phyloP scores from a whole-genome alignment of 2,797 vertebrate species.

The Emys orbicularis region DNA sequence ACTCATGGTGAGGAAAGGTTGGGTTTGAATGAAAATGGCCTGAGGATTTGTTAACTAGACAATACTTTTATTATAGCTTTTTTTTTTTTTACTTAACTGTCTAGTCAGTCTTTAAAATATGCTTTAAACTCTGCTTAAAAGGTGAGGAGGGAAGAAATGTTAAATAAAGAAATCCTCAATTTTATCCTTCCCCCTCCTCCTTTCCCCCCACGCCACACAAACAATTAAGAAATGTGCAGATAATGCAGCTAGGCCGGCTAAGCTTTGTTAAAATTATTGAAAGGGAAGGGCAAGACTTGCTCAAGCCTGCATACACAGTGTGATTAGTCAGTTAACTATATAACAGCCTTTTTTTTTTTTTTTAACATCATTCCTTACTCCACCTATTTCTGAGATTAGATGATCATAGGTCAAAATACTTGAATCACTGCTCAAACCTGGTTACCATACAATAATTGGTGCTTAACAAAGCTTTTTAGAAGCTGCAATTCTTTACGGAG shows the following conservation, averaged over 20 bases:
- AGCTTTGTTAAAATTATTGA: neutral
- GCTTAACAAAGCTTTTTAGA: neutral
- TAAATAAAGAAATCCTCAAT: neutral
- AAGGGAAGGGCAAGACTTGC: neutral
- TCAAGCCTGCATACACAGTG: neutral
- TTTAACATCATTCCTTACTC: neutral
- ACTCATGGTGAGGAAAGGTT: slow-evolving; percentile 46
- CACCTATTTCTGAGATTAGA: slow-evolving; percentile 28
- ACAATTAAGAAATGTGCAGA: neutral
- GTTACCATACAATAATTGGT: neutral
- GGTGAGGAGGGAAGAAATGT: neutral
- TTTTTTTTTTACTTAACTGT: accelerated
- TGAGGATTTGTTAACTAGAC: slow-evolving; percentile 17
- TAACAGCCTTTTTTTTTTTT: neutral
- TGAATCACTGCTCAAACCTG: neutral
- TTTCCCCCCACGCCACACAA: too few relatives aligned
- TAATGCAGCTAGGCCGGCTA: neutral
- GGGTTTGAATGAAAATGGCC: slow-evolving; percentile 36
- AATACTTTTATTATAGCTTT: neutral
- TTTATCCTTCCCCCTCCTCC: too few relatives aligned
- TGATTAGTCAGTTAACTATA: neutral
- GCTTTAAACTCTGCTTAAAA: neutral
- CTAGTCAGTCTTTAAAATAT: neutral
- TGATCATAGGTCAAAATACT: slow-evolving; percentile 49
- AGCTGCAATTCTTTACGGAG: neutral